These are phyloP conservation scores for Lepas anatifera DNA, from an alignment of 2,888 invertebrate species.

Conservation along the genomic window DNA sequence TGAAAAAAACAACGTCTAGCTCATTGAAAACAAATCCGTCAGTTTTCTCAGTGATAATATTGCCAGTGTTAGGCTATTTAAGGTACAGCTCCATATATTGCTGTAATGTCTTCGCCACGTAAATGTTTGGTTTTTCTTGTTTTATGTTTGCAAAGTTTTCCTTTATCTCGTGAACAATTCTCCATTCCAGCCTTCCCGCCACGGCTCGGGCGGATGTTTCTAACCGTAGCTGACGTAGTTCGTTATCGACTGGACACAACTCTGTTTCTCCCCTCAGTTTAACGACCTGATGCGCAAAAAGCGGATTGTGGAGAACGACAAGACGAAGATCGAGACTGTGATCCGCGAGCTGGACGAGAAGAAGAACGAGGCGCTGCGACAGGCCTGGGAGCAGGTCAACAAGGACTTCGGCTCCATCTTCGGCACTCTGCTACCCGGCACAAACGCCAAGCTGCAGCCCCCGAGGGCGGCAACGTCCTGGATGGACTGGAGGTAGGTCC, in stretches of 20 bases:
- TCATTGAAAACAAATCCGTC: no score
- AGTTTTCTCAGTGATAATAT: no score
- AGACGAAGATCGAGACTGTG: constrained; percentile 55
- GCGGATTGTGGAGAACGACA: constrained; percentile 59
- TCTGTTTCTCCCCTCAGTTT: constrained; percentile 38
- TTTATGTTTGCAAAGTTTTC: no score
- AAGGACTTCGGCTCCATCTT: constrained; percentile 92
- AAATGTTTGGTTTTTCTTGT: no score
- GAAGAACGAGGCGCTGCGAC: constrained; percentile 65
- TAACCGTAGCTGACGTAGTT: background rate
- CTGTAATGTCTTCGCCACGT: no score
- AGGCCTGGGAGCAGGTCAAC: constrained; percentile 78
- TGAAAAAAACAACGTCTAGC: no score
- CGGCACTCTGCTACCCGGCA: constrained; percentile 75
- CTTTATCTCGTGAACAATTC: no score
- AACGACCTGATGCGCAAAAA: constrained; percentile 56
- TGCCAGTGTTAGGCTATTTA: no score
- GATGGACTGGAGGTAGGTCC: constrained; percentile 81
- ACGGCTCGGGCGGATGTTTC: background rate
- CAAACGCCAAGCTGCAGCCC: constrained; percentile 71
- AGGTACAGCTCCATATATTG: no score
- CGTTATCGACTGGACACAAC: background rate
- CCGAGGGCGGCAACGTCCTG: constrained; percentile 58
- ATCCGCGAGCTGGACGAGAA: constrained; percentile 82
- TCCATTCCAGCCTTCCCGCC: no score